Evolutionary conservation across 2,113 vertebrate genomes (phyloP).

Genomic region (Sigmodon hispidus): DNA sequence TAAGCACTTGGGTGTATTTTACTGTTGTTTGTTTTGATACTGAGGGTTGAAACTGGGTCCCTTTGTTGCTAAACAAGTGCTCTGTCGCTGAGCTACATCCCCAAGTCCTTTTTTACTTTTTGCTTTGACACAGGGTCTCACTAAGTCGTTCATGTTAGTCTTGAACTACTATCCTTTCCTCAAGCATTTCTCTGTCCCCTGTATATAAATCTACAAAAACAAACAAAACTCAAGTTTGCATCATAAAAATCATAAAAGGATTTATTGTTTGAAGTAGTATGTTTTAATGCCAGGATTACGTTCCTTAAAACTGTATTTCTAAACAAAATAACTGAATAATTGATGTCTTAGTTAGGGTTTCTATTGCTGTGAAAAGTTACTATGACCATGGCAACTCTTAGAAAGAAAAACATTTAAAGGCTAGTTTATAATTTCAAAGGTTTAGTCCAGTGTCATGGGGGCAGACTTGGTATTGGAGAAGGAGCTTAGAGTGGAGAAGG

Average conservation of each 20-base stretch:
- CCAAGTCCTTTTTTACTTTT: background rate
- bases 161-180: background rate
- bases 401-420: background rate
- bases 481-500: background rate
- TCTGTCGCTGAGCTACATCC: background rate
- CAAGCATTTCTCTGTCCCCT: background rate
- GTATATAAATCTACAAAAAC: background rate
- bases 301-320: constrained; percentile 28
- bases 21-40: background rate
- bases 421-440: background rate
- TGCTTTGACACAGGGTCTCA: background rate
- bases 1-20: background rate
- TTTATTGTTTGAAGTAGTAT: background rate
- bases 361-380: background rate
- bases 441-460: background rate
- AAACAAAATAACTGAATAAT: background rate
- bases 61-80: background rate
- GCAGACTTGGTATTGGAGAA: background rate
- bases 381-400: background rate
- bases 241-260: background rate
- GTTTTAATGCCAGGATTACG: constrained; percentile 1
- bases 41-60: background rate
- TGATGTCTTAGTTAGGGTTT: background rate
- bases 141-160: background rate
- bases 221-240: background rate